Evolutionary conservation across 2,113 vertebrate genomes (phyloP), one percentile per base, ranked within the genome.

Genomic region (Elephas maximus): DNA sequence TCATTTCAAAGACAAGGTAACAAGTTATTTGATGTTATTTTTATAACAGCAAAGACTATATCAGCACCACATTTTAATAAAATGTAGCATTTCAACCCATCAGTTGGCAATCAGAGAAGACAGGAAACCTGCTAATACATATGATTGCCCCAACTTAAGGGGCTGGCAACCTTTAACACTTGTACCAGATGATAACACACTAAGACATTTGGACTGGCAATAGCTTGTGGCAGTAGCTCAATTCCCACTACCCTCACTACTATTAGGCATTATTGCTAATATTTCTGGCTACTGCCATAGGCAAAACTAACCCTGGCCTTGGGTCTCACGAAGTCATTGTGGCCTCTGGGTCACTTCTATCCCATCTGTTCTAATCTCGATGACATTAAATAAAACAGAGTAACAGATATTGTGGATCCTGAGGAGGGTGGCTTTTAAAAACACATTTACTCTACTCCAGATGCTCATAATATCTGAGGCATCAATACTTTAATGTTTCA

Each of bases 131-230:
- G 63, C 71, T 84, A 28, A 81, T 90, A 71, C 26, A 44, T 45
- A 41, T 77, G 57, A 94, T 51, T 86, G 65, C 60, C 89, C 65
- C 78, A 62, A 96, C 62, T 96, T 95, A 95, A 94, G 23, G 37
- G 65, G 33, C 53, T 97, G 96, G 87, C 92, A 94, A 77, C 84
- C 57, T 96, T 87, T 93, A 63, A 37, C 77, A 76, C 11, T 76
- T 88, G 53, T 88, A 60, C 69, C 95, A 97, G 87, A 85, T 97
- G 96, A 93, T 97, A 80, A 93, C 95, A 93, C 87, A 73, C 71
- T 67, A 48, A 65, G 87, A 93, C 45, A 92, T 92, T 95, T 94
- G 96, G 69, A 53, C 80, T 94, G 89, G 95, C 48, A 74, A 44
- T 37, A 65, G 83, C 57, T 53, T 73, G 83, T 97, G 95, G 93